Conservation (phyloP, 1,140 invertebrate species). For the Drosophila simulans region DNA sequence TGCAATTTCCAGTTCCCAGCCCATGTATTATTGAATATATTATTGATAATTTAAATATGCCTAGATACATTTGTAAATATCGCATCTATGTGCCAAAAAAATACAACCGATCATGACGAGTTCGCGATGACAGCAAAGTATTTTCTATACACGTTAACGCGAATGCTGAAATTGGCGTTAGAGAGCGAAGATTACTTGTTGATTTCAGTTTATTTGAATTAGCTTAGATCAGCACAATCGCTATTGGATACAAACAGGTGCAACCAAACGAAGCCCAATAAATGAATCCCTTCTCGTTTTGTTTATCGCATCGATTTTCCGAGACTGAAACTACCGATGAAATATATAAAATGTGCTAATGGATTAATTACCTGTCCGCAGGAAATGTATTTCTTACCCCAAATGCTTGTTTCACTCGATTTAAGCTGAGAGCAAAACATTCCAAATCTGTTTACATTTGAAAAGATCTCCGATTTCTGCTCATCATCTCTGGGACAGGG, state of each 20-base stretch:
- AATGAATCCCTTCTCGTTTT: slow-evolving; percentile 20
- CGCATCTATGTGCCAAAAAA: slow-evolving; percentile 33
- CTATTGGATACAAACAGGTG: slow-evolving; percentile 27
- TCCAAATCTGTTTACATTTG: slow-evolving; percentile 59
- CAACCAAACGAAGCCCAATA: slow-evolving; percentile 1
- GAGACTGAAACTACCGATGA: slow-evolving; percentile 29
- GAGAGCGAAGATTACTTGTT: slow-evolving; percentile 19
- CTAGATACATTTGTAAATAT: slow-evolving; percentile 30
- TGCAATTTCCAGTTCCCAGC: slow-evolving; percentile 16
- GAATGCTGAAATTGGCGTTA: slow-evolving; percentile 1
- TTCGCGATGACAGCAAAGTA: slow-evolving; percentile 24
- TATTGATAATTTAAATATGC: background rate
- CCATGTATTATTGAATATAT: background rate
- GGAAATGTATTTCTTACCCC: slow-evolving; percentile 46
- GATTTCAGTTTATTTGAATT: slow-evolving; percentile 31
- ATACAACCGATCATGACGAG: slow-evolving; percentile 8
- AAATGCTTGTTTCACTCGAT: slow-evolving; percentile 37
- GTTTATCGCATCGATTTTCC: slow-evolving; percentile 23
- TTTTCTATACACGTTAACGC: slow-evolving; percentile 14
- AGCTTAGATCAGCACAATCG: slow-evolving; percentile 18
- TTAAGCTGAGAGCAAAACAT: slow-evolving; percentile 24
- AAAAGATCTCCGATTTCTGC: slow-evolving; percentile 22
- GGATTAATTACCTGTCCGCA: slow-evolving; percentile 71
- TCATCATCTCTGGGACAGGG: slow-evolving; percentile 30
- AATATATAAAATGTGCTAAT: slow-evolving; percentile 56